Base-by-base conservation (phyloP, 2,113 vertebrate species). In the Ctenodactylus gundi region DNA sequence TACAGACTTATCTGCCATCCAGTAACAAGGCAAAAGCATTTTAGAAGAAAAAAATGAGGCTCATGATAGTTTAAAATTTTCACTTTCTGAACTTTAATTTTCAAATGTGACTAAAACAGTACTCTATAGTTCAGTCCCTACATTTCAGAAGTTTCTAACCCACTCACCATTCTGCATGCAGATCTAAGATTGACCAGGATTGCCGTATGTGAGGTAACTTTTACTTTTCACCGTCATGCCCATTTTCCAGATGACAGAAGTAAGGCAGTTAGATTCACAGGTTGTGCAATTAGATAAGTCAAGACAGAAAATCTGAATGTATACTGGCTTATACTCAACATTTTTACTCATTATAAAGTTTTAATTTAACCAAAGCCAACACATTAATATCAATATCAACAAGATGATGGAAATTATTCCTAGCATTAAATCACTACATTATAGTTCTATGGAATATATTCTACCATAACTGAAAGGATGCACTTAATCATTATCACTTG, bases 401-500 rank as follows among this genome's bases (percentile, higher is more conserved):
- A 89, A 93, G 85, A 89, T 76, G 72, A 95, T 67, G n/a, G 67
- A 85, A 93, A 62, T 64, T 77, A 88, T 53, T 68, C 77, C 36
- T 85, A 88, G 93, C 39, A 85, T 83, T 86, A 95, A 60, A 21
- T 70, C 27, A 67, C 72, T 70, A 27, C 84, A 23, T 7, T 75
- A 21, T 36, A 84, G 4, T 41, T 67, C 31, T 51, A 88, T 4
- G 73, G 20, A 34, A 39, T 77, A 58, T 13, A 36, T 88, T 4
- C 25, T 41, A 27, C 34, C 51, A 34, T 93, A n/a, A 65, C 62
- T 36, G 6, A 41, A 44, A 86, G 31, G 75, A 41, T 46, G 39
- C 46, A 77, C 83, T 90, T 91, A 53, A 65, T 15, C 49, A 49
- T 23, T 29, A 80, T 64, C 15, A 85, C 39, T 23, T 36, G 8